Conservation (phyloP, 1,140 invertebrate genomes). For the Akabosia matsudoensis region DNA sequence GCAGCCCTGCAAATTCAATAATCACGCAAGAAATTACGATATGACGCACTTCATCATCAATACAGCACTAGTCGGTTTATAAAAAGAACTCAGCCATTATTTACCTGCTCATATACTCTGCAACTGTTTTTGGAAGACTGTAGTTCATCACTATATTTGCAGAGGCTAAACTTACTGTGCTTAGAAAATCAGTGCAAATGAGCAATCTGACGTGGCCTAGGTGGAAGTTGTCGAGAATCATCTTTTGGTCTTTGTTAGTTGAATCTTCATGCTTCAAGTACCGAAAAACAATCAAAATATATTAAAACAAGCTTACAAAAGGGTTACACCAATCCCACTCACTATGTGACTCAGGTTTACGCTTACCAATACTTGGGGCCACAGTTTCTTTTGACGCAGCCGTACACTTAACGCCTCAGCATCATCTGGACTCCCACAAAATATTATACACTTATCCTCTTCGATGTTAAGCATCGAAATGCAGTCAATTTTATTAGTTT, state of each 20-base stretch:
- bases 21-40: too few species aligned
- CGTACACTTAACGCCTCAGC: conserved; percentile 31
- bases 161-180: neutral
- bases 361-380: conserved; percentile 36
- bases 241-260: neutral
- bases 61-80: too few species aligned
- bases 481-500: neutral
- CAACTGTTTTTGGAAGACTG: neutral
- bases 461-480: conserved; percentile 24
- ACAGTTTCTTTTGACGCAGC: conserved; percentile 28
- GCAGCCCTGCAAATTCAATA: neutral
- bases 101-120: neutral
- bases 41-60: too few species aligned
- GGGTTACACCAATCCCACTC: too few species aligned
- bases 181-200: neutral
- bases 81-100: too few species aligned
- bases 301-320: neutral
- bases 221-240: conserved; percentile 22
- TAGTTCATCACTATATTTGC: neutral
- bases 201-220: conserved; percentile 24
- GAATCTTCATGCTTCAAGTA: conserved; percentile 31
- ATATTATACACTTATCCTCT: conserved; percentile 31
- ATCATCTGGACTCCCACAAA: conserved; percentile 24
- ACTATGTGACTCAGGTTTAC: too few species aligned
- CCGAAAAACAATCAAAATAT: neutral